Percentiles rank a stretch among this genome's conserved stretches.
Conservation (phyloP, 2,113 vertebrate genomes). For the Xenotilapia leptura region DNA sequence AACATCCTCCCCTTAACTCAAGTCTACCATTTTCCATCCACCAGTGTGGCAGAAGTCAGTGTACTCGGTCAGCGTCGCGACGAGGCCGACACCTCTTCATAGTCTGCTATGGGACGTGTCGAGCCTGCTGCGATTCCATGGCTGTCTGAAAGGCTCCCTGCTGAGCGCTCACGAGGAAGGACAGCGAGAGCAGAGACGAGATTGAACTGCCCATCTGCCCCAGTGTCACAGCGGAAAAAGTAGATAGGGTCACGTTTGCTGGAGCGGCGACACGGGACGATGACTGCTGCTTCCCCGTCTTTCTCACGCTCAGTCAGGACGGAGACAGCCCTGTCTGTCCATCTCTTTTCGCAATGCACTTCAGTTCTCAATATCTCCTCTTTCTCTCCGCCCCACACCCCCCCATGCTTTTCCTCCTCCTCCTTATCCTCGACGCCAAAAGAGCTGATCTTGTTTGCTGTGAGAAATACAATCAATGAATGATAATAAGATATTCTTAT, state of each 20-base stretch:
- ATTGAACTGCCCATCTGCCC: constrained; percentile 57
- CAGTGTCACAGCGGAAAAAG: constrained; percentile 26
- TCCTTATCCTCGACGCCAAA: constrained; percentile 41
- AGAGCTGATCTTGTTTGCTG: constrained; percentile 54
- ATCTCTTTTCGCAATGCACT: not conserved
- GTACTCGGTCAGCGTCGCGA: not conserved
- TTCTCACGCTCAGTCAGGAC: not conserved
- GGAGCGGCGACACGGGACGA: not conserved
- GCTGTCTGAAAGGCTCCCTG: constrained; percentile 31
- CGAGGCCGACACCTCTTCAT: constrained; percentile 23
- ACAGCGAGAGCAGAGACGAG: constrained; percentile 16
- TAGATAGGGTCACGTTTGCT: constrained; percentile 30
- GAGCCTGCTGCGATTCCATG: constrained; percentile 17
- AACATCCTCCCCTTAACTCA: not conserved
- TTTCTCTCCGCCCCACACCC: not conserved
- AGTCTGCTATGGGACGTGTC: not conserved
- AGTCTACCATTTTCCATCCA: not conserved
- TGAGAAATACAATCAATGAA: constrained; percentile 70
- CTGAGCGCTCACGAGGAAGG: constrained; percentile 16
- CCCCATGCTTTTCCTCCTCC: not conserved
- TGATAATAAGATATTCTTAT: constrained; percentile 66
- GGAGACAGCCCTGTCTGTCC: not conserved
- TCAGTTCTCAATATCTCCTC: not conserved
- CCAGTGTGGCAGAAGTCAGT: constrained; percentile 16
- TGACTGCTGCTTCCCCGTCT: constrained; percentile 1